Conservation (phyloP, 2,888 invertebrate genomes). For the Pandemis cinnamomeana region DNA sequence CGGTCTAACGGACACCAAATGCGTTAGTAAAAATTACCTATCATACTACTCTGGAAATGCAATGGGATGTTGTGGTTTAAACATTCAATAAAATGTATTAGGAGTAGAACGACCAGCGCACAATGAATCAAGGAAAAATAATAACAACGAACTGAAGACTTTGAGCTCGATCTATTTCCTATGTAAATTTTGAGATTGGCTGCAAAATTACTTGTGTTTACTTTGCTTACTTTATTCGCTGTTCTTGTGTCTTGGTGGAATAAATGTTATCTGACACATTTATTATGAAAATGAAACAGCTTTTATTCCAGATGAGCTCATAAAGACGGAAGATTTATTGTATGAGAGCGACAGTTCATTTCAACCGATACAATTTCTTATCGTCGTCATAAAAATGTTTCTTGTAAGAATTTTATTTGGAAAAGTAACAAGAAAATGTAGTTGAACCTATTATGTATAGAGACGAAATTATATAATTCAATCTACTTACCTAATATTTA, state of each 20-base stretch:
- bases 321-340: slow-evolving; percentile 40
- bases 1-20: slow-evolving; percentile 9
- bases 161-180: neutral
- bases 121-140: neutral
- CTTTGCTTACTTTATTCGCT: slow-evolving; percentile 1
- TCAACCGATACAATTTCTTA: slow-evolving; percentile 32
- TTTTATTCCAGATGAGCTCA: slow-evolving; percentile 34
- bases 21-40: neutral
- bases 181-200: slow-evolving; percentile 13
- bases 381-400: slow-evolving; percentile 19
- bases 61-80: neutral
- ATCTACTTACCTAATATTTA: neutral
- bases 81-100: neutral
- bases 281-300: slow-evolving; percentile 39
- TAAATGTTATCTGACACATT: slow-evolving; percentile 37
- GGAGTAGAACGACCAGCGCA: neutral
- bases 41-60: neutral
- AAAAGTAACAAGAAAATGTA: neutral
- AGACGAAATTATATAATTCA: neutral
- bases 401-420: slow-evolving; percentile 7
- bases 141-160: neutral
- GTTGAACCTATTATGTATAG: neutral
- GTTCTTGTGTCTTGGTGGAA: slow-evolving; percentile 16
- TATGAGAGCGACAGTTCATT: slow-evolving; percentile 33
- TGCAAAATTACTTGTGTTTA: slow-evolving; percentile 4